Conservation (phyloP, 1,140 invertebrate genomes). For the Aricia agestis region DNA sequence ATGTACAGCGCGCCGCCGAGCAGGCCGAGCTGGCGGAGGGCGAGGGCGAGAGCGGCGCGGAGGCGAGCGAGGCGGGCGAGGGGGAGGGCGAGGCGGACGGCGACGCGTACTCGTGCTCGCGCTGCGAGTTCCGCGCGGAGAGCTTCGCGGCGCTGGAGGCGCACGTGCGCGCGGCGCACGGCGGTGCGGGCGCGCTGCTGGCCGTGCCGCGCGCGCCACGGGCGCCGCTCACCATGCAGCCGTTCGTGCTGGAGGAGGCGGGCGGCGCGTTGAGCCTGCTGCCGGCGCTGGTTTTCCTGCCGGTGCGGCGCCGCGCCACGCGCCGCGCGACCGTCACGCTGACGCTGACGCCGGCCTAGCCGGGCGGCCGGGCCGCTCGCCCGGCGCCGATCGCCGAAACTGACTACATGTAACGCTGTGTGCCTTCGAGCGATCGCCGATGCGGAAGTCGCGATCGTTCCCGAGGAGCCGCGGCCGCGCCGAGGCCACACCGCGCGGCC, state of each 20-base stretch:
- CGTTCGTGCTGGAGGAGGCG: constrained; percentile 87
- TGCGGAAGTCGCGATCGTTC: constrained; percentile 66
- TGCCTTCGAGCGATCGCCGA: constrained; percentile 74
- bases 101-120: constrained; percentile 78
- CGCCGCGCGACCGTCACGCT: constrained; percentile 91
- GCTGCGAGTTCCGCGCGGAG: constrained; percentile 81
- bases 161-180: constrained; percentile 80
- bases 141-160: constrained; percentile 80
- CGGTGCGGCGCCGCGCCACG: constrained; percentile 89
- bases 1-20: constrained; percentile 71
- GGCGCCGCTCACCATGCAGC: constrained; percentile 85
- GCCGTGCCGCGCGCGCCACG: constrained; percentile 81
- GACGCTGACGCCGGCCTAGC: constrained; percentile 91
- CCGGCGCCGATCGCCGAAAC: constrained; percentile 49
- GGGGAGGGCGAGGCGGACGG: constrained; percentile 39
- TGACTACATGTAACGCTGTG: constrained; percentile 74
- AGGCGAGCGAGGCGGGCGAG: constrained; percentile 41
- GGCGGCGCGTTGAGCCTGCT: constrained; percentile 81
- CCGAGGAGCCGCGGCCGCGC: constrained; percentile 56
- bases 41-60: constrained; percentile 40
- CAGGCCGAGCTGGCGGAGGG: constrained; percentile 35
- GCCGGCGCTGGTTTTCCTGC: constrained; percentile 93
- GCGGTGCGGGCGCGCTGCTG: constrained; percentile 79
- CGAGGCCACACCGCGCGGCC: constrained; percentile 57
- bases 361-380: constrained; percentile 26